Conservation (phyloP, 1,140 invertebrate genomes). For the Copidosoma floridanum region DNA sequence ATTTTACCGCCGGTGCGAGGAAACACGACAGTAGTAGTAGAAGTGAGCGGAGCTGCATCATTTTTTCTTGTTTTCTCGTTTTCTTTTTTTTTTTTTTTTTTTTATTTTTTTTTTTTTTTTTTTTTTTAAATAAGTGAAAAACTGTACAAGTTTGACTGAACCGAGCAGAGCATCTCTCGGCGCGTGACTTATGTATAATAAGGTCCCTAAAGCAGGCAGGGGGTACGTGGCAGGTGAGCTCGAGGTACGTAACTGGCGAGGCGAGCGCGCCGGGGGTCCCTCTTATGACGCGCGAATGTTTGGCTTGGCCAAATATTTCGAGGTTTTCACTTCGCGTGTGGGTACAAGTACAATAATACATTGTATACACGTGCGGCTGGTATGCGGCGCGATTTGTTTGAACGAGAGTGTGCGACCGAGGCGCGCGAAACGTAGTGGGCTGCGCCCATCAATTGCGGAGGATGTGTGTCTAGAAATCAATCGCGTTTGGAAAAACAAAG, state of each 20-base stretch:
- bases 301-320: conserved; percentile 45
- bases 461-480: conserved; percentile 50
- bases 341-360: no score
- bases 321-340: no score
- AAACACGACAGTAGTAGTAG: no score
- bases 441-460: conserved; percentile 33
- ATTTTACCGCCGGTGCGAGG: background rate
- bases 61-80: no score
- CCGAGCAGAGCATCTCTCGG: no score
- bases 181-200: no score
- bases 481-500: conserved; percentile 19
- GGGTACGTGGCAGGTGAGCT: background rate
- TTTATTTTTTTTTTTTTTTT: background rate
- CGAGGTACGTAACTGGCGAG: conserved; percentile 35
- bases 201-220: no score
- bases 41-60: no score
- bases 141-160: no score
- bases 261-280: conserved; percentile 24
- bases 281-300: conserved; percentile 45
- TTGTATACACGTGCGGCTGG: no score
- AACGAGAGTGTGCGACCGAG: conserved; percentile 29
- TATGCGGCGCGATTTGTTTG: conserved; percentile 39
- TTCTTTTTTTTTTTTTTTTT: background rate
- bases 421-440: conserved; percentile 40
- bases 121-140: no score